A percentile compares a stretch with the other conserved stretches of the same genome.
phyloP scores from a whole-genome alignment of 1,140 invertebrate species.

The Campoletis sonorensis region DNA sequence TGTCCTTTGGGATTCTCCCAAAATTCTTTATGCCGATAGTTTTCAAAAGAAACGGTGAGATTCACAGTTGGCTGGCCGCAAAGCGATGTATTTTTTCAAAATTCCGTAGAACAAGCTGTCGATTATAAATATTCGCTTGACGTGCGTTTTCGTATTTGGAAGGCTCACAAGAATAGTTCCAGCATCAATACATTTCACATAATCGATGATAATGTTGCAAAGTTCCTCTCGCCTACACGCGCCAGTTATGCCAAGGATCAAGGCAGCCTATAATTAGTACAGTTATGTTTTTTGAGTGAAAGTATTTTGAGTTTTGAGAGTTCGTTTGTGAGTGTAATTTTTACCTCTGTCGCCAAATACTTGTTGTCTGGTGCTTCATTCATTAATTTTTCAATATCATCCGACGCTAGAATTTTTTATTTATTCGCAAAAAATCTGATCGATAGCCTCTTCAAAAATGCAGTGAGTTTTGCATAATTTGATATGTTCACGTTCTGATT shows the following conservation, averaged over 20 bases:
- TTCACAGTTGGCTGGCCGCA: slow-evolving; percentile 17
- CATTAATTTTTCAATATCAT: background rate
- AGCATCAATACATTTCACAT: slow-evolving; percentile 21
- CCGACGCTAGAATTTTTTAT: background rate
- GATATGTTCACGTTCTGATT: background rate
- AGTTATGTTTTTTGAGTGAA: slow-evolving; percentile 11
- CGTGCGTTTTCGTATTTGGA: slow-evolving; percentile 46
- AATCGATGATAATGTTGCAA: slow-evolving; percentile 38
- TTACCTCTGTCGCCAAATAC: slow-evolving; percentile 22
- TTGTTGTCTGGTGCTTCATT: background rate
- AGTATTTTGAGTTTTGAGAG: too few relatives aligned
- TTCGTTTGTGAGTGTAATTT: background rate
- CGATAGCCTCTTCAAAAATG: slow-evolving; percentile 22
- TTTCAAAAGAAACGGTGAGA: slow-evolving; percentile 26
- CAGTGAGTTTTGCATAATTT: background rate
- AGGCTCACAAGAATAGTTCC: background rate
- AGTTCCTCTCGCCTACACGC: slow-evolving; percentile 50
- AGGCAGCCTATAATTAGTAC: slow-evolving; percentile 47
- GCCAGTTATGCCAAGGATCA: slow-evolving; percentile 49
- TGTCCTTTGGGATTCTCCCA: slow-evolving; percentile 28
- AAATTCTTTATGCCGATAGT: slow-evolving; percentile 41
- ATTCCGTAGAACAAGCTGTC: slow-evolving; percentile 30
- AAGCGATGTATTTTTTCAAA: slow-evolving; percentile 45
- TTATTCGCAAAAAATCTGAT: background rate
- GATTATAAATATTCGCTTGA: slow-evolving; percentile 47